Evolutionary conservation across 2,113 vertebrate genomes (phyloP).

Genomic region (Lasiurus cinereus): DNA sequence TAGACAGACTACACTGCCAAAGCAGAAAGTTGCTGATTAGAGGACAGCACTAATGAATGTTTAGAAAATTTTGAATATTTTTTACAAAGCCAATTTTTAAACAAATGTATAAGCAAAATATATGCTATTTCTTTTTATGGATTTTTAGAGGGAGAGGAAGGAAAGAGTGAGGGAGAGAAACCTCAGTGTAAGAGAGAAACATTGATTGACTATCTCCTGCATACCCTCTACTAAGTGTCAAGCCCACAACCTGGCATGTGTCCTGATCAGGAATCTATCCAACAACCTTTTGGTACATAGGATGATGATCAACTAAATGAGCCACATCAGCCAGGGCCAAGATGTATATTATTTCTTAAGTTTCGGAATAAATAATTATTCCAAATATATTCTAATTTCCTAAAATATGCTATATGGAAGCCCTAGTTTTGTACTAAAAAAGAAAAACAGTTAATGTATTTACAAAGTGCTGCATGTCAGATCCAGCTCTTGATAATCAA

Average conservation of each 20-base stretch:
- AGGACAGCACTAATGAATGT: neutral
- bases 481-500: neutral
- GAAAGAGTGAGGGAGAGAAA: neutral
- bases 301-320: neutral
- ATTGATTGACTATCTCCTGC: neutral
- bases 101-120: neutral
- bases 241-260: neutral
- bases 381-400: slow-evolving; percentile 14
- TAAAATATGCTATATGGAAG: slow-evolving; percentile 4
- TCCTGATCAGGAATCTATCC: neutral
- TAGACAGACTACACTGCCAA: neutral
- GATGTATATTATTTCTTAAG: slow-evolving; percentile 28
- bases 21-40: slow-evolving; percentile 36
- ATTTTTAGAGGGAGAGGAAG: too few relatives aligned
- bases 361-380: slow-evolving; percentile 35
- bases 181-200: neutral
- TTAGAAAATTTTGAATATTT: slow-evolving; percentile 53
- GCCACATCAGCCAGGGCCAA: neutral
- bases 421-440: neutral
- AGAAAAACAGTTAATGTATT: neutral
- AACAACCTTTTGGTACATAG: neutral
- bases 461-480: neutral
- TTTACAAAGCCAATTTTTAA: slow-evolving; percentile 29
- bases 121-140: neutral
- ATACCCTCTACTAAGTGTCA: neutral